Evolutionary conservation across 30 jellyfish, hydroid and myxozoan species (phyloP).

Genomic region (Mastigias papua): DNA sequence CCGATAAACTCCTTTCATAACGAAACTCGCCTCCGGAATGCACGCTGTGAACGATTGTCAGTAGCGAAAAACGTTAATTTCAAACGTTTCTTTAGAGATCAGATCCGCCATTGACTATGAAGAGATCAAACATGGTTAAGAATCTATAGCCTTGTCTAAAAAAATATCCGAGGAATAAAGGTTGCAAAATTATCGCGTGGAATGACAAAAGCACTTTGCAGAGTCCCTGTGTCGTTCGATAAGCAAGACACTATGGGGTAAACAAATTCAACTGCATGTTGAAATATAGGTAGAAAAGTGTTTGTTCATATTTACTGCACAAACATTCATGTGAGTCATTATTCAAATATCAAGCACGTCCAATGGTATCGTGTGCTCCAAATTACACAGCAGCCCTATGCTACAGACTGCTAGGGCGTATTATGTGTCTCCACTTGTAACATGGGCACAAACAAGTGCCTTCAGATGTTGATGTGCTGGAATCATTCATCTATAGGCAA

Average conservation of each 20-base stretch:
- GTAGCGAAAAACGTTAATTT: background rate
- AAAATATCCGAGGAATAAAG: background rate
- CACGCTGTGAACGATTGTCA: background rate
- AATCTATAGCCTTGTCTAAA: background rate
- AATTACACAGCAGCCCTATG: slow-evolving; percentile 12
- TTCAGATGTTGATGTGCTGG: background rate
- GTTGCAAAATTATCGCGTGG: background rate
- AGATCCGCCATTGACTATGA: background rate
- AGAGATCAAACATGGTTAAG: background rate
- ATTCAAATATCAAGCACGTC: background rate
- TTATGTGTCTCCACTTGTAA: background rate
- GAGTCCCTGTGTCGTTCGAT: background rate
- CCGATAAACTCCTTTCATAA: background rate
- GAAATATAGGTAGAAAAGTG: background rate
- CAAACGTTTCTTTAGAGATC: background rate
- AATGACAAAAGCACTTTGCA: background rate
- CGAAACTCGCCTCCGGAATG: slow-evolving; percentile 36
- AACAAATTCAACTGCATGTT: background rate
- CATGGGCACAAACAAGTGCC: background rate
- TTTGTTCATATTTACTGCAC: slow-evolving; percentile 1
- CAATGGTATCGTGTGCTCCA: background rate
- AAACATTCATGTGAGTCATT: slow-evolving; percentile 9
- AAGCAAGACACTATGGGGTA: background rate
- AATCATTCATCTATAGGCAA: no score
- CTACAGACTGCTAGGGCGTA: background rate